A percentile compares a stretch with the other conserved stretches of the same genome.
Conservation (phyloP, 2,888 invertebrate species). For the Enchytraeus crypticus region DNA sequence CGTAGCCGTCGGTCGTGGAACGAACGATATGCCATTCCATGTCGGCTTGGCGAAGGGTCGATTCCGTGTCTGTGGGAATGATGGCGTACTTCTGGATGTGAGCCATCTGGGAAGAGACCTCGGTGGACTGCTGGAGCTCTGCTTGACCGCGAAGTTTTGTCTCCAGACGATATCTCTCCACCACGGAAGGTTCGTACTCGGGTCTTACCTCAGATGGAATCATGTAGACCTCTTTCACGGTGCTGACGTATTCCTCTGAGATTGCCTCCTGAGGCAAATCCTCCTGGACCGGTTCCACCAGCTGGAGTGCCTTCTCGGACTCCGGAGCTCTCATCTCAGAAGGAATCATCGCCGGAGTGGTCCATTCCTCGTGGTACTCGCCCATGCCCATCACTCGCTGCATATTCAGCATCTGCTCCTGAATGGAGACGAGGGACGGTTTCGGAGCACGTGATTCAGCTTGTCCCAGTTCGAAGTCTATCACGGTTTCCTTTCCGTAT, state of each 20-base stretch:
- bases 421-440: constrained; percentile 19
- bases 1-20: neutral
- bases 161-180: constrained; percentile 26
- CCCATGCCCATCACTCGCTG: constrained; percentile 20
- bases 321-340: constrained; percentile 11
- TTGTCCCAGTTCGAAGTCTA: constrained; percentile 15
- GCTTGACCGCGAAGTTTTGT: constrained; percentile 10
- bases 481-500: constrained; percentile 12
- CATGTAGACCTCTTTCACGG: constrained; percentile 27
- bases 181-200: constrained; percentile 25
- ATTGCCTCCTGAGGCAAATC: constrained; percentile 15
- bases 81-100: constrained; percentile 13
- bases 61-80: constrained; percentile 16
- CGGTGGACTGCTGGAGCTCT: constrained; percentile 1
- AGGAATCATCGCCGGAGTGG: constrained; percentile 15
- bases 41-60: constrained; percentile 10
- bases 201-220: constrained; percentile 24
- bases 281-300: constrained; percentile 18
- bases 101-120: neutral
- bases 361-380: constrained; percentile 19
- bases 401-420: constrained; percentile 22
- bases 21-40: constrained; percentile 4
- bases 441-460: constrained; percentile 16
- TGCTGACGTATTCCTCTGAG: constrained; percentile 24
- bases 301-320: constrained; percentile 19